Evolutionary conservation across 2,888 invertebrate species (phyloP), one percentile per base, ranked within the genome.

Genomic region (Quadriops clusia): DNA sequence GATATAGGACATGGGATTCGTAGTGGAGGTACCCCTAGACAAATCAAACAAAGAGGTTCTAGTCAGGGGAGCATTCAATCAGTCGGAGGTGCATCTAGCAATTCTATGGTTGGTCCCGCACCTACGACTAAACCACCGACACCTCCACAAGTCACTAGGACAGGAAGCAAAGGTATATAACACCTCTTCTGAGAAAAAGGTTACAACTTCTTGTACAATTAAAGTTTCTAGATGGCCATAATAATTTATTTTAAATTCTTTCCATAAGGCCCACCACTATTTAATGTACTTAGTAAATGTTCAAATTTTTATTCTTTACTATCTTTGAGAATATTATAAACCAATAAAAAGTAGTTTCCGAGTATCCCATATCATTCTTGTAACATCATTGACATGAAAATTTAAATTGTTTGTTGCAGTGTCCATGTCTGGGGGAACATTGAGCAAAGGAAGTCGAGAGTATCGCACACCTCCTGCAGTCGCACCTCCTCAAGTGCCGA

Each of bases 401-500:
- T 14, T 23, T 28, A 13, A 11, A 26, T 9, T 14, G 28, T 34
- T 18, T 4, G 32, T 43, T 33, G 27, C 21, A 44, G 48, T 47
- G 12, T 47, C 48, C 6, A 43, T 47, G 4, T 47, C 43, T 32
- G 40, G 43, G 39, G 74, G 74, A 20, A 75, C 75, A 2, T 51
- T 71, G 60, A 82, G 81, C 35, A 83, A 83, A 58, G 75, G 75
- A 17, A 66, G 67, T 38, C 71, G 84, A 21, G 91, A 91, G 55
- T 91, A 91, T 61, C 74, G 94, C 43, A 90, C 93, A 7, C 91
- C 91, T n/a, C 93, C 93, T 2, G 91, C 87, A 3, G 93, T 94
- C 14, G 90, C 93, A 18, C 94, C 94, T 3, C 94, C 94, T 5
- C 90, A 90, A 61, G 87, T 87, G 43, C 94, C 94, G n/a, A 89